Percentiles rank a stretch among this genome's conserved stretches.
phyloP scores from a whole-genome alignment of 2,113 vertebrate genomes.

The Leuciscus idus region DNA sequence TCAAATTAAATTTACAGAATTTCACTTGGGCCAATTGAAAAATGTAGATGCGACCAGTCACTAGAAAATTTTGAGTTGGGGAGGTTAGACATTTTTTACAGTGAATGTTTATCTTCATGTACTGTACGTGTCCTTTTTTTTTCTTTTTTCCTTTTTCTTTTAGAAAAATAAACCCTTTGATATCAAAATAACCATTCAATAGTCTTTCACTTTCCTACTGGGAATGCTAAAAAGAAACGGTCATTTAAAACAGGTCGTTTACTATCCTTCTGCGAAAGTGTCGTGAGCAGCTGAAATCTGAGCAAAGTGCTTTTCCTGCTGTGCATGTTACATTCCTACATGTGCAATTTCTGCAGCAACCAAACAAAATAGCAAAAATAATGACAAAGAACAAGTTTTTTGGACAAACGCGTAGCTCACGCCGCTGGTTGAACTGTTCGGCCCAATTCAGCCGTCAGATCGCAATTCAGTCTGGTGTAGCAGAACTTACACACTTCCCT shows the following conservation, averaged over 20 bases:
- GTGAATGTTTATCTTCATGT: slow-evolving; percentile 40
- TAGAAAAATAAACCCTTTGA: slow-evolving; percentile 66
- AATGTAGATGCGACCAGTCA: too few relatives aligned
- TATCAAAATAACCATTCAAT: slow-evolving; percentile 60
- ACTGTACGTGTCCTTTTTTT: slow-evolving; percentile 19
- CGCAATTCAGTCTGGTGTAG: background rate
- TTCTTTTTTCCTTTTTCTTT: slow-evolving; percentile 24
- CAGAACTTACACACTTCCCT: background rate
- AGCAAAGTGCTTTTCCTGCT: background rate
- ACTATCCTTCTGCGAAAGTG: too few relatives aligned
- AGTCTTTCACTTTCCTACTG: slow-evolving; percentile 35
- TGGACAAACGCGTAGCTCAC: background rate
- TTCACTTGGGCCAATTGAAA: too few relatives aligned
- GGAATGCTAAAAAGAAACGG: slow-evolving; percentile 13
- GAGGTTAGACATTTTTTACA: too few relatives aligned
- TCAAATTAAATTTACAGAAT: too few relatives aligned
- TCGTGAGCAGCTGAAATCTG: too few relatives aligned
- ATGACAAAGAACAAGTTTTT: background rate
- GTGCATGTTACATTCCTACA: too few relatives aligned
- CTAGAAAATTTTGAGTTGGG: too few relatives aligned
- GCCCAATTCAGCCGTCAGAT: background rate
- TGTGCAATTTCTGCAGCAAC: background rate
- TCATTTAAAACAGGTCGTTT: background rate
- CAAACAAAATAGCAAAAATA: background rate
- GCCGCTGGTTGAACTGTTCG: background rate